Conservation (phyloP, 2,113 vertebrate genomes). For the Silurus meridionalis region DNA sequence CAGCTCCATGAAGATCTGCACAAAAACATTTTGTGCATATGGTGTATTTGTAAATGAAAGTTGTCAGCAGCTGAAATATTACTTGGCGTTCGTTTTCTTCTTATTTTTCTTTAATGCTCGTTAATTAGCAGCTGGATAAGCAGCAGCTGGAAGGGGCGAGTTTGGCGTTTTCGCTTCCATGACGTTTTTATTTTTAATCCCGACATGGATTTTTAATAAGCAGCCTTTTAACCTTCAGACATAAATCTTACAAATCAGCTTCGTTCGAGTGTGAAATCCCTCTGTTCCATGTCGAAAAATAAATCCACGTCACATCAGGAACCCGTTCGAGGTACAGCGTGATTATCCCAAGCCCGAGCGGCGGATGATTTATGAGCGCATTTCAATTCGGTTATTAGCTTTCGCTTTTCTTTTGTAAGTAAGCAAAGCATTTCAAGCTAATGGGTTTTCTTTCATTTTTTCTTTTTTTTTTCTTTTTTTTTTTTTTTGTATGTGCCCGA, state of each 20-base stretch:
- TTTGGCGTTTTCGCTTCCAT: background rate
- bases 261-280: background rate
- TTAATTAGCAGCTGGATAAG: background rate
- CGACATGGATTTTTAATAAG: background rate
- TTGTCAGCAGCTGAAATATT: background rate
- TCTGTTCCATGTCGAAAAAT: background rate
- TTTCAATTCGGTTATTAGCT: conserved; percentile 16
- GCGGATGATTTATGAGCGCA: conserved; percentile 22
- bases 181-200: background rate
- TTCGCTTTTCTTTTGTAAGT: conserved; percentile 29
- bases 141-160: background rate
- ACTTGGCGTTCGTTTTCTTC: background rate
- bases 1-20: no score
- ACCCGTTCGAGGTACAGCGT: background rate
- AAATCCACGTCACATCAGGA: background rate
- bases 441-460: conserved; percentile 12
- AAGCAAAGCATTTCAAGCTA: conserved; percentile 40
- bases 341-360: background rate
- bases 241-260: background rate
- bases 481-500: conserved; percentile 34
- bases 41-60: background rate
- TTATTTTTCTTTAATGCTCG: background rate
- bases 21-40: no score
- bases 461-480: background rate
- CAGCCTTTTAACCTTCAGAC: background rate